These are phyloP conservation scores for Eublepharis macularius DNA, from an alignment of 2,113 vertebrate species.

Conservation along the genomic window DNA sequence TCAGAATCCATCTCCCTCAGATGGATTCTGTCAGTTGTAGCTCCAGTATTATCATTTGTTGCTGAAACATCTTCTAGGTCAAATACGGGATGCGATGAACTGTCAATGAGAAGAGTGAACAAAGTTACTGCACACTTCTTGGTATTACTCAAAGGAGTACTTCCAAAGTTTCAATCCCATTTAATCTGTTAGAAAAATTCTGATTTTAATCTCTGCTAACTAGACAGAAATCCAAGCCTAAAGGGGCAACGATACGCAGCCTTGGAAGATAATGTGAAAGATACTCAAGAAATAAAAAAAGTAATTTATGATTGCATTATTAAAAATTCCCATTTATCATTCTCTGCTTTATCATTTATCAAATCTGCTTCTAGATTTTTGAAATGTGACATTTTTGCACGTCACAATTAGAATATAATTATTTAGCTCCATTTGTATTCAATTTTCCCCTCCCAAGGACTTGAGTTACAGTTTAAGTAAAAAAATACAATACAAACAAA, in stretches of 20 bases:
- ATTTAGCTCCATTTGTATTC: background rate
- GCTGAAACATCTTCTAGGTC: background rate
- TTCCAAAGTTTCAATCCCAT: conserved; percentile 7
- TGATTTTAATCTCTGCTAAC: conserved; percentile 19
- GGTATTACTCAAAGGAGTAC: conserved; percentile 47
- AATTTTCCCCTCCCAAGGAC: background rate
- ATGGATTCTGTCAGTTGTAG: background rate
- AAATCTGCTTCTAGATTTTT: background rate
- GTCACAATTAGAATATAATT: too few relatives aligned
- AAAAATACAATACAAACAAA: background rate
- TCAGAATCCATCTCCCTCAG: too few relatives aligned
- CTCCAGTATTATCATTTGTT: background rate
- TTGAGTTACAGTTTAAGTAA: background rate
- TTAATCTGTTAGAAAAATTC: conserved; percentile 29
- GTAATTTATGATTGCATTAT: background rate
- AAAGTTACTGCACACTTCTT: background rate
- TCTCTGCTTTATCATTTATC: background rate
- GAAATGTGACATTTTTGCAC: background rate
- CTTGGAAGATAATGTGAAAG: background rate
- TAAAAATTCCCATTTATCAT: background rate
- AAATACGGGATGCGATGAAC: background rate
- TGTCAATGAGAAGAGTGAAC: background rate
- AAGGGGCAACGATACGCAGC: background rate
- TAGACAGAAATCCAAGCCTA: conserved; percentile 4
- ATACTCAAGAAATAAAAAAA: background rate